Evolutionary conservation across 2,888 invertebrate genomes (phyloP).

Genomic region (Eudemis profundana): DNA sequence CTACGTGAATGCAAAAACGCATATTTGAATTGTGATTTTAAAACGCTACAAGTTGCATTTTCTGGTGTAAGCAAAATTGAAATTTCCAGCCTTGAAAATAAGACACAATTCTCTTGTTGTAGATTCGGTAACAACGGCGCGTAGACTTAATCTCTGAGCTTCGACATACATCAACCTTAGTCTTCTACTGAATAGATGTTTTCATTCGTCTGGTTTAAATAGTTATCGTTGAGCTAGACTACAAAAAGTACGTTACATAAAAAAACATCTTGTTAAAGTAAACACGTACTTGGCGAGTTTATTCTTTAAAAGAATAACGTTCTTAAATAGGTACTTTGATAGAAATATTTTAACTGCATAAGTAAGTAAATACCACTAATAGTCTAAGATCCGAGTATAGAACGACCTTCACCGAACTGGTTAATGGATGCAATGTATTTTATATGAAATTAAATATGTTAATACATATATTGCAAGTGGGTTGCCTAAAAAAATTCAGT

Average conservation of each 20-base stretch:
- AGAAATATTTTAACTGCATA: too few species aligned
- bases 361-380: too few species aligned
- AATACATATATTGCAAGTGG: too few species aligned
- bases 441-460: too few species aligned
- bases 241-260: not conserved
- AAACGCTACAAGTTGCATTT: constrained; percentile 2
- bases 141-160: constrained; percentile 25
- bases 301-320: too few species aligned
- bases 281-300: not conserved
- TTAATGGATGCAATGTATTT: too few species aligned
- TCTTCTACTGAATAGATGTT: constrained; percentile 7
- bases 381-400: too few species aligned
- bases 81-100: not conserved
- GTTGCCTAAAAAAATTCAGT: too few species aligned
- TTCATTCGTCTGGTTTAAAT: constrained; percentile 14
- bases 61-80: not conserved
- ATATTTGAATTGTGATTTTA: not conserved
- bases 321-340: too few species aligned
- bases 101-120: not conserved
- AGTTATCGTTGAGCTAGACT: not conserved
- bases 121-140: not conserved
- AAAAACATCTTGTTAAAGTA: not conserved
- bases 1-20: constrained; percentile 32
- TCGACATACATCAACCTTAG: constrained; percentile 21
- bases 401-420: too few species aligned